Base-by-base conservation (phyloP, 2,797 vertebrate species). In the Vipera latastei region DNA sequence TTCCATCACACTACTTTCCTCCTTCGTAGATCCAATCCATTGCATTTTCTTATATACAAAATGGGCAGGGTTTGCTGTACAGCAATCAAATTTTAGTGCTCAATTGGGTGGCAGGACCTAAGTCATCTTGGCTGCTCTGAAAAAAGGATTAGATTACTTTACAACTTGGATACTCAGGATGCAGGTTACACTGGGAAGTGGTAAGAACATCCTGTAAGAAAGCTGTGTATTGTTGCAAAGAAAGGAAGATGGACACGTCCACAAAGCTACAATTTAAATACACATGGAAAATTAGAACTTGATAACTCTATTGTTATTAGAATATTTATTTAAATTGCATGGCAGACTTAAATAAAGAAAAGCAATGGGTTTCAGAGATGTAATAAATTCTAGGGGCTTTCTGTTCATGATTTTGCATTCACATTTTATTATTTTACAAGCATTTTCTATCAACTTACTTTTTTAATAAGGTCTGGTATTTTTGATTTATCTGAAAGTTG, bases 381-480 rank as follows among this genome's bases (percentile, higher is more conserved):
- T 65, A 12, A 11, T 69, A 69, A 89, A 73, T 48, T 2, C 18
- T 38, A 86, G 56, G 60, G 73, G 26, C 0, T 25, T 90, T 55
- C 13, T 20, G 32, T 91, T 59, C 38, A 90, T 44, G 55, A 26
- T 63, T 88, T 4, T 32, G 89, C 83, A 25, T 56, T 63, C 55
- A 89, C 38, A 9, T 0, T 55, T 2, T 90, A 22, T 4, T 9
- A 8, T 90, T 93, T 53, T 86, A 0, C 0, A 56, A 1, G 0
- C 0, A 12, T 13, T 38, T 87, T 88, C 65, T 6, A 44, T 92
- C 90, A 91, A 96, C 98, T 98, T 97, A 99, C 99, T 98, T 99
- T 99, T 95, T 99, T 99, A 95, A 99, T 97, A 95, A 99, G 99
- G 96, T 99, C 99, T 92, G 99, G 98, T 97, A 99, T 98, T 96